phyloP scores from a whole-genome alignment of 1,140 invertebrate genomes.

The Macrostomum lignano region DNA sequence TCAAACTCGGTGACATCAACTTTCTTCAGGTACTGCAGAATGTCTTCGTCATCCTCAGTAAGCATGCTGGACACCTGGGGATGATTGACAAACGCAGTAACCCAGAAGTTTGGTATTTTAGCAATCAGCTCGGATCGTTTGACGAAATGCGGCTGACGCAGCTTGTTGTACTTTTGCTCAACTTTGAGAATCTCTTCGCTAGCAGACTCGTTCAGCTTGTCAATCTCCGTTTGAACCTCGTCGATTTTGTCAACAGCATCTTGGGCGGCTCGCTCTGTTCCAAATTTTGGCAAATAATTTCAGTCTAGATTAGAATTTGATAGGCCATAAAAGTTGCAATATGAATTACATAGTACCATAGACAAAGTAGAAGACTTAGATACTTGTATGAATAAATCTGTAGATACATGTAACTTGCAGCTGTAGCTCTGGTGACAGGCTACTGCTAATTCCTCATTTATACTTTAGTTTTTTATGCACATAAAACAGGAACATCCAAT shows the following conservation, averaged over 20 bases:
- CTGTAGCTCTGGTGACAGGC: no score
- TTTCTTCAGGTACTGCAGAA: constrained; percentile 47
- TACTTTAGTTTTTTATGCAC: no score
- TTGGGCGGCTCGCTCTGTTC: no score
- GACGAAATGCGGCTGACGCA: constrained; percentile 52
- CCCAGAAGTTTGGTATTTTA: constrained; percentile 66
- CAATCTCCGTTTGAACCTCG: constrained; percentile 28
- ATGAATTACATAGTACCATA: no score
- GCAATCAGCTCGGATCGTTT: constrained; percentile 52
- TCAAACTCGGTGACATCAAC: constrained; percentile 56
- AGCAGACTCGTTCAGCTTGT: constrained; percentile 32
- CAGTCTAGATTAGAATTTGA: no score
- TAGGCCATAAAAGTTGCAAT: no score
- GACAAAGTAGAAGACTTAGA: no score
- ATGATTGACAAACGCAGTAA: constrained; percentile 64
- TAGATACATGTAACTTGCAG: no score
- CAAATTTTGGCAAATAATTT: no score
- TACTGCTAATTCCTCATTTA: no score
- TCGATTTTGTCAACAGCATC: constrained; percentile 29
- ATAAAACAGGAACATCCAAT: no score
- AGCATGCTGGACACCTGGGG: constrained; percentile 53
- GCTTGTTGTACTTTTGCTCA: constrained; percentile 64
- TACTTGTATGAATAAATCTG: no score
- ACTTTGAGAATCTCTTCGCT: constrained; percentile 65
- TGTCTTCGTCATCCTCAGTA: constrained; percentile 58